Base-by-base conservation (phyloP, 2,888 invertebrate genomes). In the Andrena fulva region DNA sequence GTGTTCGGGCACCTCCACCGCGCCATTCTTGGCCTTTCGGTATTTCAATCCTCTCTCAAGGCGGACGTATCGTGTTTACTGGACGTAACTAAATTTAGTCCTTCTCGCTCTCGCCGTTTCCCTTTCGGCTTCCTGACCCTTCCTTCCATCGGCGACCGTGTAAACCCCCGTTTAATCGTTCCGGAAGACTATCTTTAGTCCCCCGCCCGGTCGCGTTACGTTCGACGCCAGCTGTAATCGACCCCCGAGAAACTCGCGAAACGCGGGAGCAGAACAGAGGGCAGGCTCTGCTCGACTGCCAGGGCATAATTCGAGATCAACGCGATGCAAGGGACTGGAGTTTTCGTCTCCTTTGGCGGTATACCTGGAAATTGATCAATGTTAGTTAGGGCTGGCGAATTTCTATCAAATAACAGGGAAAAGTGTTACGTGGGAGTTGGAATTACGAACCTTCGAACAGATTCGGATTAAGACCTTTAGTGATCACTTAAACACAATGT, bases 11-110 rank as follows among this genome's bases (percentile, higher is more conserved):
- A 42, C 42, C 16, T 42, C 59, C 24, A 31, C 20, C 80, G 70
- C 64, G 42, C 80, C 80, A 80, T 79, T 66, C 79, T 76, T 75
- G 70, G 63, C 71, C 80, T 83, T 77, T 54, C 48, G 72, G 60
- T 60, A 54, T 52, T 82, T 77, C 71, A 52, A 68, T 76, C 69
- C 50, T 33, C 50, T 31, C 50, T 35, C 35, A 35, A 35, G 35
- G 42, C 68, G 68, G 66, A 80, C 63, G 85, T 73, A 74, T 77
- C 77, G 80, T 88, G 84, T 88, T 90, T 88, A 88, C 84, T 80
- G 81, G 81, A 85, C 85, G 80, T 50, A 72, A 89, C 90, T 92
- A 91, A 89, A 90, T 91, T 91, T 91, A 91, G 89, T 85, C 42
- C 73, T 72, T n/a, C 50, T 27, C 63, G 82, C 84, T 86, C 85